Evolutionary conservation across 2,113 vertebrate species (phyloP).

Genomic region (Picathartes gymnocephalus): DNA sequence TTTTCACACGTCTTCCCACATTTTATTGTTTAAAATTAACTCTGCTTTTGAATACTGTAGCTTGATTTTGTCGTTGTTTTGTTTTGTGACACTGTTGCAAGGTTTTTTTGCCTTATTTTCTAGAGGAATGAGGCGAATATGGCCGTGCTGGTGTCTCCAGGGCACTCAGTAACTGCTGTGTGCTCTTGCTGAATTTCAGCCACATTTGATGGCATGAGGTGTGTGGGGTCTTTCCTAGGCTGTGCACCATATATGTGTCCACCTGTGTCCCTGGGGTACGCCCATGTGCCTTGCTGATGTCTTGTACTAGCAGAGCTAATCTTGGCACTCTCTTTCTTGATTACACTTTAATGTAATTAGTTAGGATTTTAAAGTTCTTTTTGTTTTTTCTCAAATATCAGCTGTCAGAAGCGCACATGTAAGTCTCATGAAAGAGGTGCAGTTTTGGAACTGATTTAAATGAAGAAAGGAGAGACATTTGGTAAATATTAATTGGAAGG

Average conservation of each 20-base stretch:
- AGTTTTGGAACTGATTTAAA: conserved; percentile 25
- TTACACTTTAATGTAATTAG: not conserved
- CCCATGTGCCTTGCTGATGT: not conserved
- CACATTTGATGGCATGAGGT: rapidly evolving
- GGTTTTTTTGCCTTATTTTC: not conserved
- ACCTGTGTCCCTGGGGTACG: not conserved
- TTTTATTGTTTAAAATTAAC: not conserved
- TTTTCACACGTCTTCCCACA: not conserved
- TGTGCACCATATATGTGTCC: rapidly evolving
- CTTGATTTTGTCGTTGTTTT: not conserved
- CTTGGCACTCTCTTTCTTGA: not conserved
- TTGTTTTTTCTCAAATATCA: conserved; percentile 5
- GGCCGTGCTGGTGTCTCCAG: not conserved
- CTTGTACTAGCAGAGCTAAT: not conserved
- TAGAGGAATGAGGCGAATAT: rapidly evolving
- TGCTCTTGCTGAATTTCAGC: not conserved
- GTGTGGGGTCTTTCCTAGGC: not conserved
- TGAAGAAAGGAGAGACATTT: conserved; percentile 10
- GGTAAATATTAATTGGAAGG: conserved; percentile 36
- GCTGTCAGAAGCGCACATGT: not conserved
- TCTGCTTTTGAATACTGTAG: not conserved
- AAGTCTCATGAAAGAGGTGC: conserved; percentile 36
- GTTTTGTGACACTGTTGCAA: not conserved
- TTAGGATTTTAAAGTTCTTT: not conserved
- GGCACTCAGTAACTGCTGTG: not conserved